Evolutionary conservation across 2,888 invertebrate species (phyloP), one percentile per base, ranked within the genome.

Genomic region (Baccha elongata): DNA sequence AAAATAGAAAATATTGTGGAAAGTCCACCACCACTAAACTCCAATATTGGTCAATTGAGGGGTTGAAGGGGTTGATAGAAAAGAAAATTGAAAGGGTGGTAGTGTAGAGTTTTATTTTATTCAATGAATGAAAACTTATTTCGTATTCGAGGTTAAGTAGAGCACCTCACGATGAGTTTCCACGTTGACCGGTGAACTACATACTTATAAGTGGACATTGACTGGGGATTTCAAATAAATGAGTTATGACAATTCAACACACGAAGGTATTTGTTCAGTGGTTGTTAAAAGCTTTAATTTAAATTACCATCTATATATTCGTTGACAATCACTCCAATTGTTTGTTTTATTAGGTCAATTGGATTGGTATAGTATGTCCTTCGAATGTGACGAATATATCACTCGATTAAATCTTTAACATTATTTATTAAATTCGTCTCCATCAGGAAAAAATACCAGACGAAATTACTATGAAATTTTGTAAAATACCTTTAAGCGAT

Each of bases 71-170:
- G 68, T 35, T 21, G 13, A 44, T 55, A 8, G 1, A 32, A 2
- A 19, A 23, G 15, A 52, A 50, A 42, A 2, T 37, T 8, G 15
- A n/a, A 75, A 72, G 75, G 60, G 71, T 71, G 58, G 29, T 7
- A 67, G 19, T 32, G 52, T 53, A 52, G 69, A 60, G 72, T 62
- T 73, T 40, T 15, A 37, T 40, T 29, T 60, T 48, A 15, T 48
- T 64, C 55, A 50, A 65, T 80, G 75, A 74, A 69, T 75, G 69
- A 65, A 74, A 58, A 71, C 50, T 69, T 64, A 62, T 62, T 72
- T 72, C 48, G 40, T 60, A 19, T 60, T 65, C 17, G 23, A 62
- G 32, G 55, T 37, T 42, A 62, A 67, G 40, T 68, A 62, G 53
- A 48, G 29, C 48, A 48, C 50, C 52, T 32, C 7, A 23, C 37